Conservation (phyloP, 2,113 vertebrate species). For the Illadopsis cleaveri region DNA sequence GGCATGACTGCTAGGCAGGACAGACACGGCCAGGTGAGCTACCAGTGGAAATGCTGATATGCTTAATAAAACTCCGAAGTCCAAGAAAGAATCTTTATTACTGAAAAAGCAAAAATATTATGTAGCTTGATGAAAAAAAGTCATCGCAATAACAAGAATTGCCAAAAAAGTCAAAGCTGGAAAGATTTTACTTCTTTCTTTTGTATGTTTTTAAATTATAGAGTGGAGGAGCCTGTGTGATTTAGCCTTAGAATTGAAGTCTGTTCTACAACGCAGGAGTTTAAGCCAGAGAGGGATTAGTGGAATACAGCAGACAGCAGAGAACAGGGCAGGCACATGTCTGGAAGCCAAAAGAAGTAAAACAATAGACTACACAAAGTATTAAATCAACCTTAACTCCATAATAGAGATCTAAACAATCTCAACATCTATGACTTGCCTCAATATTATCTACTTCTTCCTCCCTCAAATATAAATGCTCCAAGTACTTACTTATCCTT, state of each 20-base stretch:
- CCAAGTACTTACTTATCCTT: background rate
- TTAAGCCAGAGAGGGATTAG: background rate
- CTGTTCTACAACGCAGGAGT: background rate
- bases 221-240: background rate
- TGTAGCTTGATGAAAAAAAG: background rate
- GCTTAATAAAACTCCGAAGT: background rate
- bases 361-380: background rate
- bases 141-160: background rate
- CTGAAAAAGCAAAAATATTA: background rate
- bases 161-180: background rate
- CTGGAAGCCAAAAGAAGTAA: background rate
- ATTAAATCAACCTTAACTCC: background rate
- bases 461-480: background rate
- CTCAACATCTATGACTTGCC: background rate
- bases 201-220: background rate
- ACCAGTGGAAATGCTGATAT: background rate
- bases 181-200: background rate
- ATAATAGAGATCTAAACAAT: background rate
- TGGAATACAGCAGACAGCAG: background rate
- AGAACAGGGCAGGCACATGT: background rate
- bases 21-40: background rate
- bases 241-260: background rate
- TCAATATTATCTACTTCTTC: background rate
- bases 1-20: accelerated
- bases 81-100: background rate